Evolutionary conservation across 2,797 vertebrate species (phyloP).

Genomic region (Ctenochaetus hawaiiensis): DNA sequence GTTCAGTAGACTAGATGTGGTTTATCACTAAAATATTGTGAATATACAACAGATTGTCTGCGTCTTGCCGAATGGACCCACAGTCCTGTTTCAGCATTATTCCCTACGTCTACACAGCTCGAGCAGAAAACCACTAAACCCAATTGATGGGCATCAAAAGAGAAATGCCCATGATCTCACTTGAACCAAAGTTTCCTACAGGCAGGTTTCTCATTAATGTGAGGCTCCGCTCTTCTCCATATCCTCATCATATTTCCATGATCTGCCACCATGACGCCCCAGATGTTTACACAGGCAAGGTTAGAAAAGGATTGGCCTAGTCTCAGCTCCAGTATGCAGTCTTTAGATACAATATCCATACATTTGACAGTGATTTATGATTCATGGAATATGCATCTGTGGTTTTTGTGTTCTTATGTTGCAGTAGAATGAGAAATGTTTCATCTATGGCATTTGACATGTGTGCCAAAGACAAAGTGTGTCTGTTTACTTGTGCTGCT

Average conservation of each 20-base stretch:
- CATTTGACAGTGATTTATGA: slow-evolving; percentile 68
- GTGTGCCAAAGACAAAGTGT: slow-evolving; percentile 14
- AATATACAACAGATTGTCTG: slow-evolving; percentile 39
- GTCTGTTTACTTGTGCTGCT: slow-evolving; percentile 9
- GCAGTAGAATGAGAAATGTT: slow-evolving; percentile 10
- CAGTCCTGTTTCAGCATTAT: slow-evolving; percentile 63
- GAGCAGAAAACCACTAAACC: slow-evolving; percentile 77
- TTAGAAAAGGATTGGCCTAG: slow-evolving; percentile 54
- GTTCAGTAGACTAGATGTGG: slow-evolving; percentile 29
- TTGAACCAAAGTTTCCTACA: slow-evolving; percentile 83
- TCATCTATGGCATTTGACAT: slow-evolving; percentile 29
- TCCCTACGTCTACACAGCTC: slow-evolving; percentile 53
- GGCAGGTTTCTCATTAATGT: slow-evolving; percentile 79
- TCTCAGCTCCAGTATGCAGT: slow-evolving; percentile 56
- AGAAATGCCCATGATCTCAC: slow-evolving; percentile 85
- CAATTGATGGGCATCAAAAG: slow-evolving; percentile 79
- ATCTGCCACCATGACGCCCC: slow-evolving; percentile 66
- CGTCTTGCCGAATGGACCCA: slow-evolving; percentile 36
- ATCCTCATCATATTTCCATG: slow-evolving; percentile 75
- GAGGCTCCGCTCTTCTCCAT: slow-evolving; percentile 61
- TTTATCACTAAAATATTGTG: slow-evolving; percentile 37
- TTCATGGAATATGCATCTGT: slow-evolving; percentile 48
- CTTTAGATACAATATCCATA: slow-evolving; percentile 51
- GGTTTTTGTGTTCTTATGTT: slow-evolving; percentile 51
- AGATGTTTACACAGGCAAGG: slow-evolving; percentile 73